Evolutionary conservation across 2,113 vertebrate genomes (phyloP), one percentile per base, ranked within the genome.

Genomic region (Trogon surrucura): DNA sequence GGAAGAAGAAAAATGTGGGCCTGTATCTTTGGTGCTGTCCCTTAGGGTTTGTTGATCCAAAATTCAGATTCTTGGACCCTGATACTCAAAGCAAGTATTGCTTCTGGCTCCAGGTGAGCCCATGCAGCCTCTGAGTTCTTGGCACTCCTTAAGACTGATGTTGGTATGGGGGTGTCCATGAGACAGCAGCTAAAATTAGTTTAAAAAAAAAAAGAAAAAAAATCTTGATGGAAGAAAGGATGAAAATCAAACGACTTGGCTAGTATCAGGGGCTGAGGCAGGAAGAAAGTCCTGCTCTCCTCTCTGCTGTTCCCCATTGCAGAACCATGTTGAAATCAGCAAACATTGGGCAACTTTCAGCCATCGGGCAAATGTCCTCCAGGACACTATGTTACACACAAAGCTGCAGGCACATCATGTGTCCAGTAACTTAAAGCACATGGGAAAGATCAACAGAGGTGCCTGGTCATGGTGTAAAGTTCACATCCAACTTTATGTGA

Each of bases 321-420:
- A 71, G 45, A 96, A 78, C n/a, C 27, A 7, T 74, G 83, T 64
- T 48, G 86, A 95, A 95, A 95, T 93, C 77, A 16, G 72, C 56
- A 88, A 95, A 86, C 36, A 89, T 30, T 84, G 83, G 56, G 72
- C 80, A 94, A 92, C 47, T 65, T 45, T 50, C 25, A 85, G 5
- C 60, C 62, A 41, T 21, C 2, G 3, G 60, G 83, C 57, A 79
- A 71, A 54, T 0, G 16, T 41, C 11, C 60, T 79, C 29, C 32
- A 17, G 2, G 17, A 84, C 69, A 38, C 32, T 9, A 7, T 5
- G 25, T 19, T 45, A 53, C 50, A 29, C 20, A 57, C 7, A 61
- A 17, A 57, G 50, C 88, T 65, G 57, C 47, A 58, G 44, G 51
- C 36, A 66, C 47, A 61, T 34, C 67, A 0, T 22, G 48, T 47